Conservation (phyloP, 2,888 invertebrate genomes). For the Schizaphis graminum region DNA sequence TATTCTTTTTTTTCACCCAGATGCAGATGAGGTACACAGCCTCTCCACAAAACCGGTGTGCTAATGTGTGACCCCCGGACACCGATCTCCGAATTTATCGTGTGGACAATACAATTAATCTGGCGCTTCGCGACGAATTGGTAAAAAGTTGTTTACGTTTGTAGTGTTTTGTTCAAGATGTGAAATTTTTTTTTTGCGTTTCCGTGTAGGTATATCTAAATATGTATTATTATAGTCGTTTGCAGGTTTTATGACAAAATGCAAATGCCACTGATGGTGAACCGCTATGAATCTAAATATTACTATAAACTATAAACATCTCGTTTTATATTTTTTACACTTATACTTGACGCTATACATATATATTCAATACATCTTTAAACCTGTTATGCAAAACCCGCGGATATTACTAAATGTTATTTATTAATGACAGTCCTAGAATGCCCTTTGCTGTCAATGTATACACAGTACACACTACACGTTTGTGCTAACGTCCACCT, state of each 20-base stretch:
- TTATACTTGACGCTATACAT: neutral
- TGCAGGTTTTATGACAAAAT: constrained; percentile 33
- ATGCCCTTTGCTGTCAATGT: neutral
- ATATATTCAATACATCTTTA: neutral
- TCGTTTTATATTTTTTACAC: neutral
- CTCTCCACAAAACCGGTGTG: neutral
- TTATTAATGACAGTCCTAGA: constrained; percentile 12
- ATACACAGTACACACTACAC: neutral
- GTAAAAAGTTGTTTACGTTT: neutral
- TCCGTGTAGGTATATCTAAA: neutral
- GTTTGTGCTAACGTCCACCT: neutral
- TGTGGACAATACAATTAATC: neutral
- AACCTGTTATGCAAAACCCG: constrained; percentile 17
- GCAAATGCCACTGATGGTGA: neutral
- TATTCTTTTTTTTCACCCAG: neutral
- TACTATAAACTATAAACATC: neutral
- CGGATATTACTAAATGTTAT: neutral
- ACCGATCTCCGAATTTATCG: neutral
- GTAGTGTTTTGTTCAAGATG: neutral
- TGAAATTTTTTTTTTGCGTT: neutral
- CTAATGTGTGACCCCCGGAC: neutral
- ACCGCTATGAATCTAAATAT: constrained; percentile 15
- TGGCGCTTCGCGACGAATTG: neutral
- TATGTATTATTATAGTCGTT: neutral
- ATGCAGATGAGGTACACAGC: neutral